phyloP scores from a whole-genome alignment of 92 coral and sea anemone genomes.

The Umimayanthus kanabou region DNA sequence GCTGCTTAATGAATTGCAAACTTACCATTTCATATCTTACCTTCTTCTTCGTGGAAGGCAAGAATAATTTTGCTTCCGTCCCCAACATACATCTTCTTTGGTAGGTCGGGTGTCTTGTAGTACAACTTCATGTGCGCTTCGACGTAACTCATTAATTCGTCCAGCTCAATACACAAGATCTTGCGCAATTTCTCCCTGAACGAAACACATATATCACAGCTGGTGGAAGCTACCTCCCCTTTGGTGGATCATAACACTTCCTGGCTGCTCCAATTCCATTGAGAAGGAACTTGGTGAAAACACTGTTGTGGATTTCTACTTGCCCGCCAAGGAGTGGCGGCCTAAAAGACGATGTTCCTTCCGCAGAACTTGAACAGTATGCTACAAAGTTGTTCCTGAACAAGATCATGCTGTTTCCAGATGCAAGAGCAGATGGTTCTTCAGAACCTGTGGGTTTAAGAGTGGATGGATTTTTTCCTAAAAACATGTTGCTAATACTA shows the following conservation, averaged over 20 bases:
- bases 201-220: constrained; percentile 1
- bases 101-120: background rate
- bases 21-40: background rate
- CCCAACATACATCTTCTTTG: background rate
- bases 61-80: background rate
- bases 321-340: background rate
- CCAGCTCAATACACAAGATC: background rate
- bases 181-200: background rate
- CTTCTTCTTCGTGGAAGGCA: background rate
- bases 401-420: background rate
- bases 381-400: background rate
- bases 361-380: constrained; percentile 1
- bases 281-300: constrained; percentile 6
- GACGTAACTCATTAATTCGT: background rate
- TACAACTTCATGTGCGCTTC: background rate
- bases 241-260: background rate
- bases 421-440: background rate
- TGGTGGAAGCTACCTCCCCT: background rate
- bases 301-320: background rate
- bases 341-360: background rate
- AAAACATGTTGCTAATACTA: no score
- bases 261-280: background rate
- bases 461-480: background rate
- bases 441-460: background rate
- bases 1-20: no score